Evolutionary conservation across 1,140 invertebrate species (phyloP).

Genomic region (Littorina saxatilis): DNA sequence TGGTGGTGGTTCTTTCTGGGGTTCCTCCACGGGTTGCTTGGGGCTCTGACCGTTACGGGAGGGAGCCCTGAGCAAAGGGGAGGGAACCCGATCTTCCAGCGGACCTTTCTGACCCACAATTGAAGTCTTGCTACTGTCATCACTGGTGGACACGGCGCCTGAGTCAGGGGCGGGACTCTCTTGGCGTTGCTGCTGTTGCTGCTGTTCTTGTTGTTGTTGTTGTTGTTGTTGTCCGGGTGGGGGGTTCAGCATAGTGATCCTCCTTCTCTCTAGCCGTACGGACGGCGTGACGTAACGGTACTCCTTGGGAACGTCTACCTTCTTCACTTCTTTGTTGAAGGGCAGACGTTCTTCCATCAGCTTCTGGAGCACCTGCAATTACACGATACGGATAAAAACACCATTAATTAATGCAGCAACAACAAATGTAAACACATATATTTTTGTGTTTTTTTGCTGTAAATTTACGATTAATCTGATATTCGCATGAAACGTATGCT

Average conservation of each 20-base stretch:
- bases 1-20: background rate
- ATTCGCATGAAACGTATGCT: too few species aligned
- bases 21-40: constrained; percentile 2
- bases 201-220: too few species aligned
- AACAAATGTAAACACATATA: too few species aligned
- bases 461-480: too few species aligned
- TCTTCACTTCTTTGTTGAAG: constrained; percentile 76
- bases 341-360: constrained; percentile 61
- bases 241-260: constrained; percentile 63
- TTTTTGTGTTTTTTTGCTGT: too few species aligned
- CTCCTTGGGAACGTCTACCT: constrained; percentile 54
- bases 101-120: constrained; percentile 44
- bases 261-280: constrained; percentile 61
- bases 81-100: constrained; percentile 35
- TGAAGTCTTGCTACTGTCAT: constrained; percentile 22
- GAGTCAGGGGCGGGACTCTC: constrained; percentile 31
- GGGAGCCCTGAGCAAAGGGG: background rate
- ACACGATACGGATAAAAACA: too few species aligned
- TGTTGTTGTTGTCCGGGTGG: constrained; percentile 30
- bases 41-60: constrained; percentile 7
- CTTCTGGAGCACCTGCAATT: constrained; percentile 10
- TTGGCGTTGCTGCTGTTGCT: too few species aligned
- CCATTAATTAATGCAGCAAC: too few species aligned
- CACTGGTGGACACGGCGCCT: constrained; percentile 14
- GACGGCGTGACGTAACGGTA: constrained; percentile 57